Percentiles rank a stretch among this genome's conserved stretches.
Conservation (phyloP, 2,888 invertebrate genomes). For the Sphaerophoria rueppellii region DNA sequence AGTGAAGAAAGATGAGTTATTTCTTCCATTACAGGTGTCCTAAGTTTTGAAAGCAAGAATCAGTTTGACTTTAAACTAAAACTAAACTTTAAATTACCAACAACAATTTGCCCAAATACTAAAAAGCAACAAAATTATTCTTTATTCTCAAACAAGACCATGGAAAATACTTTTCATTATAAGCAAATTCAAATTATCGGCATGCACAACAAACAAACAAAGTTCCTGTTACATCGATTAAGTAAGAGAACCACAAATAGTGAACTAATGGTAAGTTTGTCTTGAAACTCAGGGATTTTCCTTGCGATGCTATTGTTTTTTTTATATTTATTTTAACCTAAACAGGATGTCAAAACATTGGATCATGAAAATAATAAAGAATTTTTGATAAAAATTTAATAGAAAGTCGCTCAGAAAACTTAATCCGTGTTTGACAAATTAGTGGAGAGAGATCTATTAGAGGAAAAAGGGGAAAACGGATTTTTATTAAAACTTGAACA, state of each 20-base stretch:
- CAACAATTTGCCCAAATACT: neutral
- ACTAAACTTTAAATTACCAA: too few species aligned
- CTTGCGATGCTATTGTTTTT: neutral
- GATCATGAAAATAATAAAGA: constrained; percentile 38
- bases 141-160: constrained; percentile 54
- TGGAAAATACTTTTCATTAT: constrained; percentile 53
- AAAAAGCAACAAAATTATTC: neutral
- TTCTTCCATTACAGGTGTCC: too few species aligned
- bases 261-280: constrained; percentile 43
- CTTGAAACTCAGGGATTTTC: neutral
- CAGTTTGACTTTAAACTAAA: too few species aligned
- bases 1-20: too few species aligned
- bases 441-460: neutral
- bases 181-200: constrained; percentile 28
- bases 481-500: neutral
- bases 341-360: constrained; percentile 52
- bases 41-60: too few species aligned
- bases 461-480: neutral
- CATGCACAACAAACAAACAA: constrained; percentile 43
- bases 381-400: constrained; percentile 36
- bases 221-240: constrained; percentile 53
- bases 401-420: constrained; percentile 10
- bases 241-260: constrained; percentile 21
- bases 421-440: neutral
- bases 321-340: neutral